Base-by-base conservation (phyloP, 2,113 vertebrate genomes). In the Picathartes gymnocephalus region DNA sequence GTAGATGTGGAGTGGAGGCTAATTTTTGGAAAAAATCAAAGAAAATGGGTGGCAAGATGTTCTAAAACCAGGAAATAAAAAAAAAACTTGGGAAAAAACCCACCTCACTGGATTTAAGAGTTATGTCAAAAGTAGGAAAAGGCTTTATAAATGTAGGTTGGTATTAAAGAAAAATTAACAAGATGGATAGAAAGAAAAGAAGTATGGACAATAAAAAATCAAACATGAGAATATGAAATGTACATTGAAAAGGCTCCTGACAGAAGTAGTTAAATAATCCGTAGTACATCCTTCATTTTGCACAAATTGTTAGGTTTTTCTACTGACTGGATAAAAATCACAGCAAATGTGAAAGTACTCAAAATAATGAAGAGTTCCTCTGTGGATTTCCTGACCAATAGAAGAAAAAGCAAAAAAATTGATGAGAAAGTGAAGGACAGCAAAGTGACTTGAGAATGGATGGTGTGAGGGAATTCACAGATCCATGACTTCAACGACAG, bases 71-170 rank as follows among this genome's bases (percentile, higher is more conserved):
- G 6, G 2, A 12, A 12, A 39, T 39, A 40, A 56, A n/a, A 27
- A 17, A 42, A 31, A 5, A 2, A 24, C 28, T 11, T 37, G 2
- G 11, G 22, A 50, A 56, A 50, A 30, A 0, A 0, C 4, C 4
- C 1, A 24, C 12, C 4, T 37, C 9, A 6, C 7, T 44, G 7
- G 1, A 50, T 64, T 60, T 81, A 33, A 65, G 25, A 47, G 5
- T 33, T 65, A 53, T 27, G 5, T 51, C 21, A 56, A 66, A 78
- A 90, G 2, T 17, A 68, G 7, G 4, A 71, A 86, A 68, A 79
- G 2, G 7, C 2, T 58, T 9, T 45, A 11, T 16, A 4, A 81
- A 31, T 28, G 3, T 19, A 68, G 2, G 1, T 13, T 64, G 5
- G 0, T 39, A 56, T 18, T 68, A 25, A 68, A 80, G 31, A 42